Base-by-base conservation (phyloP, 2,888 invertebrate species). In the Julus scandinavius region DNA sequence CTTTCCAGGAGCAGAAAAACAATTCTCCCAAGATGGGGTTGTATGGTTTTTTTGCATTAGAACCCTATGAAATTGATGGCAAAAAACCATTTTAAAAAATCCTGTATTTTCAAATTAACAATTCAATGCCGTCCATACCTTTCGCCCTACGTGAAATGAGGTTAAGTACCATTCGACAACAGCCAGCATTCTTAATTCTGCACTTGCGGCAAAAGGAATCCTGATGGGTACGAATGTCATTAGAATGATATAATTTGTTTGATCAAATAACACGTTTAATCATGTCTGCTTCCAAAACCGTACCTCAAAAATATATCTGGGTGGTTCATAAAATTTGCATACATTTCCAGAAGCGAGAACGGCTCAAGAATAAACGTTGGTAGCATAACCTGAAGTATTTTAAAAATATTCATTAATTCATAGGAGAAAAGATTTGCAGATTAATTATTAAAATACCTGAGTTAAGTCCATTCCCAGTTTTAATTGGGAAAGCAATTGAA, bases 11-110 rank as follows among this genome's bases (percentile, higher is more conserved):
- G 90, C 94, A 94, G 89, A 92, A 93, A 91, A 94, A 94, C 49
- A 92, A 92, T 91, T 94, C 94, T 3, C 94, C 94, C 84, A 94
- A 92, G 80, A 94, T 92, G 2, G 94, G 94, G 90, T 94, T 94
- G 91, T 93, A 94, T 0, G 94, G 94, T 90, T 94, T 94, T 91
- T 93, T 93, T 72, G 93, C 93, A 50, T 90, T 89, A 58, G 91
- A 90, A 86, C 91, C 90, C 89, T 90, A 50, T 2, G 85, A 85
- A 85, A 20, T 85, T 20, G 58, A 87, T 20, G 29, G 20, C 6
- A 20, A 9, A 3, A 20, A 15, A 86, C n/a, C 1, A 40, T 6
- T 49, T 40, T 29, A 29, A n/a, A 2, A 83, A 29, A 11, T 83
- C 7, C 20, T 5, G 7, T 15, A 29, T 5, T 83, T 15, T 83